These are phyloP conservation scores for Acinonyx jubatus DNA, from an alignment of 2,113 vertebrate genomes.

Conservation along the genomic window DNA sequence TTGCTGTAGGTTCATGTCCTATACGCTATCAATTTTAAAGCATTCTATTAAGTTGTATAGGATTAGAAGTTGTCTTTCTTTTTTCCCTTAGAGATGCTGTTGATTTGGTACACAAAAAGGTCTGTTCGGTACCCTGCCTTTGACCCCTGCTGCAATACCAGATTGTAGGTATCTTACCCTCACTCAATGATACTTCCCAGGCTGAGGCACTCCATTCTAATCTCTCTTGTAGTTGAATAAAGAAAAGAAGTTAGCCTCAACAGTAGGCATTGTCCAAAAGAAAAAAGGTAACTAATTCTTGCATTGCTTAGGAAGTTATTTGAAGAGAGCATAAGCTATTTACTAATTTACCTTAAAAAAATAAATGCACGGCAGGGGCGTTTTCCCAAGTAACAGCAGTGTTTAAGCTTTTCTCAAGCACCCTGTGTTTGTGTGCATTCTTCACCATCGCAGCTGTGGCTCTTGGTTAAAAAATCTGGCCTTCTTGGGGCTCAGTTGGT, in stretches of 20 bases:
- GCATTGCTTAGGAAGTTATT: background rate
- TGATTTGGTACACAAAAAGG: background rate
- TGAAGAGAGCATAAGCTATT: background rate
- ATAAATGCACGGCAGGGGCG: background rate
- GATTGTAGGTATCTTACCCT: background rate
- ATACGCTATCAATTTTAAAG: background rate
- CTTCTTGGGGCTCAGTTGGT: background rate
- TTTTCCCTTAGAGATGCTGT: background rate
- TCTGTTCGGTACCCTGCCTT: background rate
- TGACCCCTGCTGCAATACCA: constrained; percentile 15
- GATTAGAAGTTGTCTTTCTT: background rate
- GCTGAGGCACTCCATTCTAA: background rate
- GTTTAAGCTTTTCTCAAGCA: background rate
- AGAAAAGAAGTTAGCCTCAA: background rate
- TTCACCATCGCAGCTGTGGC: background rate
- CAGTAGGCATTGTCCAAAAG: background rate
- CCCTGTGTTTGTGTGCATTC: background rate
- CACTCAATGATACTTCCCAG: constrained; percentile 20
- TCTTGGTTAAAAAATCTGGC: background rate
- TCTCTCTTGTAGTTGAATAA: background rate
- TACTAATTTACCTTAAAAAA: background rate
- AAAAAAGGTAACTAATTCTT: background rate
- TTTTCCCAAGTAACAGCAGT: background rate
- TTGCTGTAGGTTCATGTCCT: background rate
- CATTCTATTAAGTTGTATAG: background rate